Base-by-base conservation (phyloP, 2,888 invertebrate genomes). In the Tenthredo notha region DNA sequence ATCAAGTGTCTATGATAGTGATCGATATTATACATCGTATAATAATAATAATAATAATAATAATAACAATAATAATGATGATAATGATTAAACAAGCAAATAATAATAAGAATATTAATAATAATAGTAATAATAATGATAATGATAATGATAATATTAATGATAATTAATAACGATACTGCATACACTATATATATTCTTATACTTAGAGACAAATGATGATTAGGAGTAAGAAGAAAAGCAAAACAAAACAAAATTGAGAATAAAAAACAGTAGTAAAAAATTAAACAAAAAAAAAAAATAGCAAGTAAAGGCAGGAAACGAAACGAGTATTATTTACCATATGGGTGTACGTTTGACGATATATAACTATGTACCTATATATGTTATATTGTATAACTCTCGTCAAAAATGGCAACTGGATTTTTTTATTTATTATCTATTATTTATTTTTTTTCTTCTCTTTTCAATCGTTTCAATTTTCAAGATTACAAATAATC, bases 1-100 rank as follows among this genome's bases (percentile, higher is more conserved):
- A 91, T 92, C 92, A 92, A 92, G 92, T 93, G 92, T 93, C 91
- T 92, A 91, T 92, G 90, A 86, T 91, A 92, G 91, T 89, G 89
- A 91, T 91, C 90, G 43, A 77, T 50, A 21, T 40, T 74, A 78
- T 50, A 33, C 29, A 25, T 78, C 40, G 25, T 50, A 33, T 33
- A 54, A 40, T 80, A 80, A 82, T 65, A 80, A 86, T 82, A 80
- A 47, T 33, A 84, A 85, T 61, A 75, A 84, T 80, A 84, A 50
- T n/a, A 47, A 43, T 67, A 72, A 82, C 50, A 85, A 75, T 47
- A 18, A 75, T 29, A 5, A 85, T 85, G 50, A 83, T 50, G 72
- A 83, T 54, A 67, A 86, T 54, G 54, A 50, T 40, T 80, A 29
- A 82, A 84, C 61, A 89, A 90, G 90, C 90, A 90, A 90, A 86